Evolutionary conservation across 2,113 vertebrate genomes (phyloP).

Genomic region (Myotis yumanensis): DNA sequence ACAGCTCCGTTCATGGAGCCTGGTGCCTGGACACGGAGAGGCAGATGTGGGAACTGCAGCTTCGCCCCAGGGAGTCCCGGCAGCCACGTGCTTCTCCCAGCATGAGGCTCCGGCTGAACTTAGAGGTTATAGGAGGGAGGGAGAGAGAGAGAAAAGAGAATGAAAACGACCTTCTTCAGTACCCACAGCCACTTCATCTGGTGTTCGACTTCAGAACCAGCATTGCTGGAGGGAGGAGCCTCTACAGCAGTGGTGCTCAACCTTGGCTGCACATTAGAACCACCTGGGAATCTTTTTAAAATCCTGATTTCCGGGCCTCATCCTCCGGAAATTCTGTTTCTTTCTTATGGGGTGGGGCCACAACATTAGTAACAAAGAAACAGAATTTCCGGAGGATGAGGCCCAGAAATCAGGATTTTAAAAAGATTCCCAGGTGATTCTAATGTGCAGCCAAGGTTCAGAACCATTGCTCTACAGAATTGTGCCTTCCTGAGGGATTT

Average conservation of each 20-base stretch:
- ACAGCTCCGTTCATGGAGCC: too few species aligned
- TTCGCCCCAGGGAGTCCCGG: not conserved
- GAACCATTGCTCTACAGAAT: not conserved
- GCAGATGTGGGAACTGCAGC: fast-evolving
- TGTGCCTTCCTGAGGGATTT: not conserved
- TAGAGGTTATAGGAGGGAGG: not conserved
- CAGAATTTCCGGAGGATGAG: too few species aligned
- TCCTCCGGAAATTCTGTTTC: too few species aligned
- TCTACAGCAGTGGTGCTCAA: not conserved
- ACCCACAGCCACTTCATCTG: not conserved
- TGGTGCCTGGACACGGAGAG: fast-evolving
- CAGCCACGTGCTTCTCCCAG: not conserved
- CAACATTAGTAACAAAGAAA: too few species aligned
- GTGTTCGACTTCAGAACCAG: not conserved
- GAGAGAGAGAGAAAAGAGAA: not conserved
- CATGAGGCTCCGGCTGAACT: not conserved
- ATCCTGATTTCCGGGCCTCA: too few species aligned
- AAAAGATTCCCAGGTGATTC: too few species aligned
- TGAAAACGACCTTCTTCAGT: not conserved
- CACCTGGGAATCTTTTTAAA: too few species aligned
- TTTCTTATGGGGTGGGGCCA: too few species aligned
- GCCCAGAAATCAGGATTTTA: too few species aligned
- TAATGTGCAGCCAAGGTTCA: too few species aligned
- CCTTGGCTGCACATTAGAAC: too few species aligned
- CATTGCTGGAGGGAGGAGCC: not conserved